These are phyloP conservation scores for Datnioides undecimradiatus DNA, from an alignment of 2,113 vertebrate genomes.

Conservation along the genomic window DNA sequence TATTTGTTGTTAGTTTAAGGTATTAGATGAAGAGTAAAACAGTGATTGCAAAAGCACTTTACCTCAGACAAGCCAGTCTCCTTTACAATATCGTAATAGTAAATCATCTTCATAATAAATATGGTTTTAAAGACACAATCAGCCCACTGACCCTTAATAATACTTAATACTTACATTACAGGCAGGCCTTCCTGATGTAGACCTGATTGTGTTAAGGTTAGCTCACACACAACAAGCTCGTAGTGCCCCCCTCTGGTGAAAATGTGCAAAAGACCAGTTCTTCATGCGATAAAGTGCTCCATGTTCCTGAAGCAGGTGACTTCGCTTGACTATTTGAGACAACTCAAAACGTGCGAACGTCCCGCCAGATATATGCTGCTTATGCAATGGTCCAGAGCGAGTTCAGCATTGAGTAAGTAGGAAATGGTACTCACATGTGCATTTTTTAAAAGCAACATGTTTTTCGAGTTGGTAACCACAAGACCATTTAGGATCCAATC, in stretches of 20 bases:
- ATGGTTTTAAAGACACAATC: too few species aligned
- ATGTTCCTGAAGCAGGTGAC: not conserved
- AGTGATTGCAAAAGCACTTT: too few species aligned
- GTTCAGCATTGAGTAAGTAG: not conserved
- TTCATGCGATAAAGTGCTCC: not conserved
- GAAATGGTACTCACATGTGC: not conserved
- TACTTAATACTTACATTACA: too few species aligned
- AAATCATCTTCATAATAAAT: not conserved
- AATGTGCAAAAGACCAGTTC: not conserved
- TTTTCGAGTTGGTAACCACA: slow-evolving; percentile 11
- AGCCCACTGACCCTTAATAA: too few species aligned
- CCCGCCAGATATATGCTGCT: not conserved
- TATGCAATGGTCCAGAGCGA: not conserved
- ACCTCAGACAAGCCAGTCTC: not conserved
- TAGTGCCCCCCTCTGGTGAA: slow-evolving; percentile 51
- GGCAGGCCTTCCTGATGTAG: not conserved
- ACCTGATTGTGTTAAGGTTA: not conserved
- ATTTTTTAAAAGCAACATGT: not conserved
- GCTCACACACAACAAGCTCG: not conserved
- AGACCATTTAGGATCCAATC: not conserved
- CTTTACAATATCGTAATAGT: not conserved
- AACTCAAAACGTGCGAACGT: not conserved
- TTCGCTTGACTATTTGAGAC: slow-evolving; percentile 6
- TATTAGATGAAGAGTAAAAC: too few species aligned
- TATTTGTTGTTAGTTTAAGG: too few species aligned